These are phyloP conservation scores for Octodon degus DNA, from an alignment of 2,113 vertebrate genomes.

Conservation along the genomic window DNA sequence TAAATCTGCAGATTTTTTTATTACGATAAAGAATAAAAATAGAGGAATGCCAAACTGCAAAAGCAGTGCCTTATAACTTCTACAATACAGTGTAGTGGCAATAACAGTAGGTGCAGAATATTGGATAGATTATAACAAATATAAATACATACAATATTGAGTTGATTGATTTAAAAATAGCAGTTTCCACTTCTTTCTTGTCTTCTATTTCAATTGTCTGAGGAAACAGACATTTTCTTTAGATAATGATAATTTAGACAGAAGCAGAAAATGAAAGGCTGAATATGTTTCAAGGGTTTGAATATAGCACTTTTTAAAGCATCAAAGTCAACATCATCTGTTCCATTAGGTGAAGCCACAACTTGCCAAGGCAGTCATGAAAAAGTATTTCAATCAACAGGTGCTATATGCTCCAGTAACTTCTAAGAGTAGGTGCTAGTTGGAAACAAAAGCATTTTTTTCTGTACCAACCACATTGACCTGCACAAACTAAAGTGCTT, in stretches of 20 bases:
- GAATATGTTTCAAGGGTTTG: not conserved
- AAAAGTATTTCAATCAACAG: not conserved
- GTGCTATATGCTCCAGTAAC: not conserved
- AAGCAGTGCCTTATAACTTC: not conserved
- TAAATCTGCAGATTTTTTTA: not conserved
- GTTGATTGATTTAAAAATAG: not conserved
- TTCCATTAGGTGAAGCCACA: not conserved
- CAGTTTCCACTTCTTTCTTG: not conserved
- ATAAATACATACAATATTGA: not conserved
- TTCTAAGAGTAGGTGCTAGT: not conserved
- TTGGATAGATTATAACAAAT: not conserved
- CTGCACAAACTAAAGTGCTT: not conserved
- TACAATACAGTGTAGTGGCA: not conserved
- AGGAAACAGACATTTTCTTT: not conserved
- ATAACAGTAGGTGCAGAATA: not conserved
- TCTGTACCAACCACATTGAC: not conserved
- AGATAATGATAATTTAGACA: not conserved
- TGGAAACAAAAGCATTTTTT: not conserved
- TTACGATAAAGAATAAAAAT: not conserved
- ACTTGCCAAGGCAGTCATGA: not conserved
- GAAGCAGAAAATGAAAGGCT: not conserved
- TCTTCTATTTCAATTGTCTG: not conserved
- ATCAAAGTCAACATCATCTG: not conserved
- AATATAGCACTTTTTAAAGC: not conserved
- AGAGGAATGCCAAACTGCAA: not conserved